Evolutionary conservation across 2,888 invertebrate species (phyloP).

Genomic region (Acholoe squamosa): DNA sequence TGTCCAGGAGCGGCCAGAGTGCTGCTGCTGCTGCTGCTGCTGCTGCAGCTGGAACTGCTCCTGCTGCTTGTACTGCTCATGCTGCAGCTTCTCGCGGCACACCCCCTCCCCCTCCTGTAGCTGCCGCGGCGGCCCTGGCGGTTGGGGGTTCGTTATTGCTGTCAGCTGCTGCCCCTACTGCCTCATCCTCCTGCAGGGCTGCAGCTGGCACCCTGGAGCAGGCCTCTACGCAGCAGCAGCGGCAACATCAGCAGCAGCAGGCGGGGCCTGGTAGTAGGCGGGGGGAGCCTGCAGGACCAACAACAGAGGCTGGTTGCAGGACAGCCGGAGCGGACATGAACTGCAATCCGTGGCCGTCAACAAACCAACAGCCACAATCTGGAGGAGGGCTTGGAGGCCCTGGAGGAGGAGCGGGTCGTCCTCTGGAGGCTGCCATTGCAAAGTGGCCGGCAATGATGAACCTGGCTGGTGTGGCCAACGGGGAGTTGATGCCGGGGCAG

Average conservation of each 20-base stretch:
- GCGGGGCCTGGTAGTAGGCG: too few relatives aligned
- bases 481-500: neutral
- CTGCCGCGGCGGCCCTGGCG: too few relatives aligned
- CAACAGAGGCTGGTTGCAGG: neutral
- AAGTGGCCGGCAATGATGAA: conserved; percentile 50
- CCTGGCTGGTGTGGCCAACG: conserved; percentile 32
- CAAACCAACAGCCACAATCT: neutral
- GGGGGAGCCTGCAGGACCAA: neutral
- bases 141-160: too few relatives aligned
- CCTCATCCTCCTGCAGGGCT: too few relatives aligned
- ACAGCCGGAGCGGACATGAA: conserved; percentile 15
- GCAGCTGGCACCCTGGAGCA: neutral
- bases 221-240: neutral
- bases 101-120: too few relatives aligned
- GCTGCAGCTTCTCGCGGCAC: neutral
- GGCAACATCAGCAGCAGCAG: neutral
- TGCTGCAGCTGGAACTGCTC: neutral
- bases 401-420: neutral
- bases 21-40: neutral
- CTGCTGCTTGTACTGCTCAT: neutral
- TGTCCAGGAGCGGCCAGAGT: too few relatives aligned
- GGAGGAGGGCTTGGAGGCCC: neutral
- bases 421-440: neutral
- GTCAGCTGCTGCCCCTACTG: too few relatives aligned
- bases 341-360: neutral